Evolutionary conservation across 2,888 invertebrate genomes (phyloP), one percentile per base, ranked within the genome.

Genomic region (Hirudinaria manillensis): DNA sequence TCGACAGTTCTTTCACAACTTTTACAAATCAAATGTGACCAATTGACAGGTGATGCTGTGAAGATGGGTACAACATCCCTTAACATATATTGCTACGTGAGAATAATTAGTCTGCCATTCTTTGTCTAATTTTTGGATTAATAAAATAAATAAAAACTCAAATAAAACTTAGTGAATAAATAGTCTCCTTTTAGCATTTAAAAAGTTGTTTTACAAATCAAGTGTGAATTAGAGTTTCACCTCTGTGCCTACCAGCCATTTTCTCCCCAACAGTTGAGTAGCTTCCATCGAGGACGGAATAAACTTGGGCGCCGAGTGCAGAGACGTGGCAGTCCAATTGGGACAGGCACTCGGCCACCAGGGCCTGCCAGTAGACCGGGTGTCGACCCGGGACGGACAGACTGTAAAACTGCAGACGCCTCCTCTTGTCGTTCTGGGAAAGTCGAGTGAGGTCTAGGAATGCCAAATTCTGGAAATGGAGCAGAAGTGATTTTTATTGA

Each of bases 371-470:
- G 29, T 72, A 32, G 24, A 72, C n/a, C 32, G 53, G 67, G 29
- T n/a, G 70, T 19, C 32, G n/a, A n/a, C 75, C 70, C n/a, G 55
- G 75, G 45, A 36, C 53, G 24, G 36, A 75, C 38, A 53, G 68
- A 34, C 70, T 75, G 67, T 19, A 68, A 27, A 67, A 29, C 24
- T 68, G 68, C 24, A 36, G 32, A 19, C 74, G 29, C 29, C 38
- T 32, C 55, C 19, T 56, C 56, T 38, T 72, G 56, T 34, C 32
- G 0, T 24, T 16, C 61, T 24, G 34, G 55, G 61, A 29, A 10
- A 68, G 68, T n/a, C n/a, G n/a, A n/a, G 16, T 3, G 29, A 68
- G 68, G 19, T 68, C 68, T 29, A 68, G 68, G 16, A 34, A n/a
- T 32, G 68, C 68, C 2, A 34, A 34, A 21, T 68, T n/a, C 68